Conservation (phyloP, 2,888 invertebrate genomes). For the Lithophane semibrunnea region DNA sequence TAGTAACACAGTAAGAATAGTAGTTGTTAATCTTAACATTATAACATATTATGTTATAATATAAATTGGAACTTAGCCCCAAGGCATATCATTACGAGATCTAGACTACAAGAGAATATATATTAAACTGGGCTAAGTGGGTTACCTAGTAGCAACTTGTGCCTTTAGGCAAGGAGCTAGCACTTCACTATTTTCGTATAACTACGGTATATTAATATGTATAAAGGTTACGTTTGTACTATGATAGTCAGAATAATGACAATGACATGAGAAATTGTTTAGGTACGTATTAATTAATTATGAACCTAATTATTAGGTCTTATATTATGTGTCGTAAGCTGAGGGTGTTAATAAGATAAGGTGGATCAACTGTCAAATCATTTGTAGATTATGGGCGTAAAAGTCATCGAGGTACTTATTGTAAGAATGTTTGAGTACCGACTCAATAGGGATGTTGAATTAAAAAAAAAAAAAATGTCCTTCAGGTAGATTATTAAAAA, state of each 20-base stretch:
- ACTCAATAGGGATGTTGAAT: too few species aligned
- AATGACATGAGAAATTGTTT: neutral
- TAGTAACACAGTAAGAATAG: neutral
- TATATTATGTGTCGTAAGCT: neutral
- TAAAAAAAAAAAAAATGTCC: too few species aligned
- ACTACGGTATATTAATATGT: neutral
- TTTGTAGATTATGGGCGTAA: neutral
- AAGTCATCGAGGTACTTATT: neutral
- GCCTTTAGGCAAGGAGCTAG: constrained; percentile 23
- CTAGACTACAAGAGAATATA: constrained; percentile 35
- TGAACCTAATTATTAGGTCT: neutral
- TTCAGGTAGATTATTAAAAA: too few species aligned
- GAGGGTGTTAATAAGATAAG: neutral
- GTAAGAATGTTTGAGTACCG: too few species aligned
- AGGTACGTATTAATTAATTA: neutral
- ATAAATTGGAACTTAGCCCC: constrained; percentile 1
- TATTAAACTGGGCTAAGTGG: constrained; percentile 27
- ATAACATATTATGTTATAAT: constrained; percentile 3
- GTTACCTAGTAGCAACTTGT: constrained; percentile 16
- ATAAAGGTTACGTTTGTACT: constrained; percentile 9
- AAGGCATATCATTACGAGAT: constrained; percentile 44
- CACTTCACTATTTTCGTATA: constrained; percentile 16
- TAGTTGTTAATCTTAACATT: too few species aligned
- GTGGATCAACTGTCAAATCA: neutral
- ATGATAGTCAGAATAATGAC: neutral